Evolutionary conservation across 1,140 invertebrate genomes (phyloP), one percentile per base, ranked within the genome.

Genomic region (Zeugodacus cucurbitae): DNA sequence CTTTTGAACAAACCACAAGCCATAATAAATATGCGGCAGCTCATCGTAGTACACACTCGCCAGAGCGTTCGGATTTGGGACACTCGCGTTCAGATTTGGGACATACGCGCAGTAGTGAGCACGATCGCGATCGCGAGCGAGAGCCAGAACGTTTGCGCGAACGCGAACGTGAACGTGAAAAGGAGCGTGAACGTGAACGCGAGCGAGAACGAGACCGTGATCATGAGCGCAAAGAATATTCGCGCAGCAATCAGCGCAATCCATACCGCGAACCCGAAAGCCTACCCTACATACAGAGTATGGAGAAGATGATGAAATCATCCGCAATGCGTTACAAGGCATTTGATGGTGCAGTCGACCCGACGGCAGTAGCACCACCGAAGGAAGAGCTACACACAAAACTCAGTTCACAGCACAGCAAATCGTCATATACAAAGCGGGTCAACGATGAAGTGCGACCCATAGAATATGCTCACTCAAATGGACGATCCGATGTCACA

Each of bases 301-400:
- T 93, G 90, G 93, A 93, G 88, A 92, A 93, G 89, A 91, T 93
- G 91, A 93, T 93, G 90, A 93, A 93, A 58, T 92, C 92, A 14
- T 91, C 92, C 54, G 92, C 91, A 86, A 93, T 93, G 90, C 90
- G 91, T 34, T 93, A 93, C 26, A 90, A 89, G 48, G 89, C 89
- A 34, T 90, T 82, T 62, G 90, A 90, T 37, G 88, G 88, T 17
- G 48, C 29, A 86, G 29, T 22, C 10, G 88, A 87, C 3, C 74
- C 74, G 17, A 2, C 48, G n/a, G 20, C 44, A 48, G 54, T 48
- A 29, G 48, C 78, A 6, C 54, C 58, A 58, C 17, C 88, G 3
- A 87, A 88, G 29, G 88, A 87, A 58, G 87, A 87, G n/a, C 89
- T 64, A 6, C 89, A 91, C 10, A 44, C n/a, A 48, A 85, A 88